Evolutionary conservation across 2,113 vertebrate genomes (phyloP), one percentile per base, ranked within the genome.

Genomic region (Jacana jacana): DNA sequence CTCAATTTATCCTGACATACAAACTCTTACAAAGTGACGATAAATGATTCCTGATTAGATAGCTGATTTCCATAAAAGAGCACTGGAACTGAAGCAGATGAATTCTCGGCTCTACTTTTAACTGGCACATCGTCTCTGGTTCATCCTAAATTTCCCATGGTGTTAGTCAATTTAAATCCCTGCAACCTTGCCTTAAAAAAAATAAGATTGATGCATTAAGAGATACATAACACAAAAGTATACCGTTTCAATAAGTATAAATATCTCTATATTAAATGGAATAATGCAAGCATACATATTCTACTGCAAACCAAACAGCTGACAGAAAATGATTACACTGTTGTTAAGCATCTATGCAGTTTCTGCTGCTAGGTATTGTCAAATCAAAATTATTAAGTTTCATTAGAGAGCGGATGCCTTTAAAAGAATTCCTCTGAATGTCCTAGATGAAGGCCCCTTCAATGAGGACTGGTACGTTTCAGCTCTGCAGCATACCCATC

Each of bases 1-100:
- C 66, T 94, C 83, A 25, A 35, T 95, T 95, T 82, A 81, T 89
- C 89, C 88, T 89, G 95, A 80, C 91, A 89, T 60, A 52, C 93
- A 72, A 92, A 68, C 69, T 76, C 86, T 91, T 55, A 81, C 75
- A 61, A 88, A 93, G 72, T 75, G 86, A 31, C 16, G 23, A 89
- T 58, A 92, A 88, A 86, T 31, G 60, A 80, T 35, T 80, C 66
- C 73, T 90, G 91, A 55, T 90, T 24, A 55, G 83, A 73, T 46
- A 37, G 48, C 72, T 75, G 69, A 86, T 94, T 88, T 91, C 87
- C 61, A 91, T 93, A 71, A 82, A 92, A 82, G 39, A 96, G 25
- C 46, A 17, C 86, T 90, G 92, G 65, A 88, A 95, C 30, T 60
- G 82, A 63, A 51, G 88, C 81, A 81, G 89, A 85, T 24, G 77